Evolutionary conservation across 1,140 invertebrate genomes (phyloP), one percentile per base, ranked within the genome.

Genomic region (Drosophila sp.): DNA sequence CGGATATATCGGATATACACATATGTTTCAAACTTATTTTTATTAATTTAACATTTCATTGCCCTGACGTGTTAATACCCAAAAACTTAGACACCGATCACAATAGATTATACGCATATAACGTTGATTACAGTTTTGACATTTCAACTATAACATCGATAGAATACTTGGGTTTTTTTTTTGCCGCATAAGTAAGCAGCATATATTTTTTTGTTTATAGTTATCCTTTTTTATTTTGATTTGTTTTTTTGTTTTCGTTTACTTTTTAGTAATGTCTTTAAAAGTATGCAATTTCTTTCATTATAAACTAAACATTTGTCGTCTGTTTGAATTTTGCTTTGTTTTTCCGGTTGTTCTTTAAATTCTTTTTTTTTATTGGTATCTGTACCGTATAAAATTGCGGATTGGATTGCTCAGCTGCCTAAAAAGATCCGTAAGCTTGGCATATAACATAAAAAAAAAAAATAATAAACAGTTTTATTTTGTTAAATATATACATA

Each of bases 191-290:
- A n/a, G n/a, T n/a, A n/a, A n/a, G n/a, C n/a, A n/a, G n/a, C n/a
- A n/a, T n/a, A n/a, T n/a, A n/a, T n/a, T 2, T 21, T 21, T 21
- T 54, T 45, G 7, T 50, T 51, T 58, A 6, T 27, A 8, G 9
- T 13, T 32, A 27, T 1, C 14, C 5, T 32, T 36, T 63, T 34
- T 7, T 29, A 27, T 13, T 27, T 14, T 9, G 2, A 27, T 38
- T 50, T 32, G n/a, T 36, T 7, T 14, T 62, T 25, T 21, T 8
- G 21, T 43, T 38, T 69, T 63, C 64, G 59, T 56, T 78, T 51
- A 11, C 25, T 64, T 14, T 41, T 18, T 59, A 46, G 56, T 34
- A 71, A 76, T 76, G 78, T 76, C 56, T 80, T 80, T 80, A 70
- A 45, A 40, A 32, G 11, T 54, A 69, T 36, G 38, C n/a, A 62